A percentile compares a stretch with the other conserved stretches of the same genome.
Evolutionary conservation across 2,113 vertebrate species (phyloP).

Genomic region (Myrmecophaga tridactyla): DNA sequence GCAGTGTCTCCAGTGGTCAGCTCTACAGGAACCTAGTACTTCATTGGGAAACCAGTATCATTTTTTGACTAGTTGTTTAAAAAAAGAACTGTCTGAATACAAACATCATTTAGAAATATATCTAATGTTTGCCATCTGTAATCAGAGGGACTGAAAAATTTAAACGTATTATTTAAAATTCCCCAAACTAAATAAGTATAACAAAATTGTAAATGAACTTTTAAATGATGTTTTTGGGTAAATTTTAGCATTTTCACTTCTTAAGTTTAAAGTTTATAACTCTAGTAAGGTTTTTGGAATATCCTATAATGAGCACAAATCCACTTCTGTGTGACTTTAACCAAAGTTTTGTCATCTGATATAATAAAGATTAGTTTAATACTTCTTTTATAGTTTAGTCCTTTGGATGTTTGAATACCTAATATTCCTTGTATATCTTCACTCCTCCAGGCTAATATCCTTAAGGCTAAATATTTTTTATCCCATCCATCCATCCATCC

Average conservation of each 20-base stretch:
- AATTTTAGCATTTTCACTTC: background rate
- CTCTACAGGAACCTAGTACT: background rate
- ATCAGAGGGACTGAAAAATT: background rate
- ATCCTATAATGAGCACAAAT: background rate
- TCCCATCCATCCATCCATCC: background rate
- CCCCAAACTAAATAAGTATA: background rate
- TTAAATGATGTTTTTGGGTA: background rate
- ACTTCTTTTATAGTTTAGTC: background rate
- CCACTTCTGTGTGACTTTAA: background rate
- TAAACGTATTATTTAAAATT: conserved; percentile 1
- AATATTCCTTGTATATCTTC: background rate
- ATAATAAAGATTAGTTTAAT: background rate
- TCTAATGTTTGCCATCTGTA: background rate
- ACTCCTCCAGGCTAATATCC: background rate
- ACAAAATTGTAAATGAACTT: background rate
- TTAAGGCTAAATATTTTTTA: background rate
- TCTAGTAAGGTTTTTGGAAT: background rate
- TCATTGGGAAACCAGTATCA: background rate
- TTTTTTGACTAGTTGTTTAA: background rate
- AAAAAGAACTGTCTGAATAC: background rate
- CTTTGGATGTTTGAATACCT: background rate
- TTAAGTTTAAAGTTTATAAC: background rate
- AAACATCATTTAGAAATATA: background rate
- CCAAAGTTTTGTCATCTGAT: background rate
- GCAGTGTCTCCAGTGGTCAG: background rate